Percentiles rank a stretch among this genome's conserved stretches.
These are phyloP conservation scores for Festucalex cinctus DNA, from an alignment of 2,113 vertebrate species.

Conservation along the genomic window DNA sequence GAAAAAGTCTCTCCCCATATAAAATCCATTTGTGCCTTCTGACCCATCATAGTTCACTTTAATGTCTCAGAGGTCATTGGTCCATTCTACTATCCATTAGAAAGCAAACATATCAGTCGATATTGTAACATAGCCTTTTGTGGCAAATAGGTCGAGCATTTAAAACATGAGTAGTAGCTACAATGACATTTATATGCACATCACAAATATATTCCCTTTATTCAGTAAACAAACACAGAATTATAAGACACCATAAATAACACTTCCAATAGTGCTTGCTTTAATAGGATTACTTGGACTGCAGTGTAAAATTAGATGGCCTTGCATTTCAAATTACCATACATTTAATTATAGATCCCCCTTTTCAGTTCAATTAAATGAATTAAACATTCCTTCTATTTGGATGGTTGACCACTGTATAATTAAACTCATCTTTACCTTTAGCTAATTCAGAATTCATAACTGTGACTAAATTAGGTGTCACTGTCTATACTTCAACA, in stretches of 20 bases:
- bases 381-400: background rate
- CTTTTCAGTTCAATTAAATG: slow-evolving; percentile 32
- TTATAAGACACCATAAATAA: background rate
- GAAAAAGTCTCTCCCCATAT: no score
- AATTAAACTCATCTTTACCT: slow-evolving; percentile 22
- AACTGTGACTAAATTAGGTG: background rate
- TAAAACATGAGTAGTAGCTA: background rate
- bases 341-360: slow-evolving; percentile 41
- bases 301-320: slow-evolving; percentile 8
- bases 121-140: background rate
- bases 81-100: slow-evolving; percentile 9
- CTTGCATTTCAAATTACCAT: slow-evolving; percentile 37
- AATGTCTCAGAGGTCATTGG: slow-evolving; percentile 21
- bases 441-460: no score
- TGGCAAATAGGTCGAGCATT: background rate
- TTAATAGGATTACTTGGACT: background rate
- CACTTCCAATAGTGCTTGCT: background rate
- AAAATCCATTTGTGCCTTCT: slow-evolving; percentile 33
- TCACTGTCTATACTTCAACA: background rate
- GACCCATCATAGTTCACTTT: slow-evolving; percentile 43
- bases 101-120: background rate
- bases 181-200: background rate
- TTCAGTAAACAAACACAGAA: background rate
- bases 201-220: background rate
- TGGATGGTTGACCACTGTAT: background rate